A percentile compares a stretch with the other conserved stretches of the same genome.
phyloP scores from a whole-genome alignment of 1,140 invertebrate species.

The Nixonia krombeini region DNA sequence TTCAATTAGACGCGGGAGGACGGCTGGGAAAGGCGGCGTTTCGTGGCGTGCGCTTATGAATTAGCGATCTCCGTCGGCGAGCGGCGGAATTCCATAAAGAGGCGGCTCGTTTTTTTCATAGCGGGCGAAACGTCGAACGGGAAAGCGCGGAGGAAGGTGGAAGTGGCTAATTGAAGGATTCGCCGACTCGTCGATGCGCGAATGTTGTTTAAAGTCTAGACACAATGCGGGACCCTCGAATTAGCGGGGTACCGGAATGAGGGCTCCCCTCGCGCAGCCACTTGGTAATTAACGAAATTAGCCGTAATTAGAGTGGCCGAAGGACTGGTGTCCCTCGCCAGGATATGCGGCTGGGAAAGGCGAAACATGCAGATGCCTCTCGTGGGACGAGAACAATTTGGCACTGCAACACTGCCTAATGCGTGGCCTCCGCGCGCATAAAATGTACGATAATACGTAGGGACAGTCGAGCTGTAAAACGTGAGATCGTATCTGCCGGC shows the following conservation, averaged over 20 bases:
- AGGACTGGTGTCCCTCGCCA: slow-evolving; percentile 39
- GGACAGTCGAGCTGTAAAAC: slow-evolving; percentile 3
- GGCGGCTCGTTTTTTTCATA: no score
- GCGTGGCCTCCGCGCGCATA: no score
- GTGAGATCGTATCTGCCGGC: neutral
- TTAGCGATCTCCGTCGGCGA: no score
- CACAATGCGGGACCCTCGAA: slow-evolving; percentile 67
- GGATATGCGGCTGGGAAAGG: slow-evolving; percentile 20
- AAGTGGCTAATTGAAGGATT: slow-evolving; percentile 48
- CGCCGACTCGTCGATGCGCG: slow-evolving; percentile 49
- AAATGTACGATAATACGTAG: slow-evolving; percentile 10
- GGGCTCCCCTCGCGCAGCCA: slow-evolving; percentile 34
- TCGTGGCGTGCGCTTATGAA: no score
- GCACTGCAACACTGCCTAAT: slow-evolving; percentile 5
- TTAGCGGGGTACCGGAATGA: slow-evolving; percentile 58
- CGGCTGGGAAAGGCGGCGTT: no score
- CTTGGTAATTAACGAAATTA: slow-evolving; percentile 69
- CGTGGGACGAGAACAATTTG: slow-evolving; percentile 1
- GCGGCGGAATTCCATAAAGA: no score
- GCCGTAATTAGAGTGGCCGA: slow-evolving; percentile 65
- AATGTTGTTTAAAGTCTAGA: slow-evolving; percentile 71
- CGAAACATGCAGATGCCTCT: slow-evolving; percentile 8
- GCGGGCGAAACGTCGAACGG: slow-evolving; percentile 37
- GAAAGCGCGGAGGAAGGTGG: slow-evolving; percentile 30
- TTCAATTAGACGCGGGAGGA: no score